phyloP scores from a whole-genome alignment of 2,888 invertebrate species.

The Tipula lateralis region DNA sequence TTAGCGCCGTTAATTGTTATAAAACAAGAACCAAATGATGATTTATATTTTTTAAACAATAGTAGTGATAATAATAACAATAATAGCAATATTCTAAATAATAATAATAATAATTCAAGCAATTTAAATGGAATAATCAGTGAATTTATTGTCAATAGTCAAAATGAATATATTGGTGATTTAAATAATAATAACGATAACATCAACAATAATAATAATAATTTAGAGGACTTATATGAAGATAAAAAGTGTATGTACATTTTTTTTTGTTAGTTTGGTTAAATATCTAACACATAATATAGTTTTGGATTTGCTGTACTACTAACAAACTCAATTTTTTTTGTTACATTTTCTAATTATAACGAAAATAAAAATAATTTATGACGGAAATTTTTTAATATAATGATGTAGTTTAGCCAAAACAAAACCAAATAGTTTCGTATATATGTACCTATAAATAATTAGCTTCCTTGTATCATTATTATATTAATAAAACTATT shows the following conservation, averaged over 20 bases:
- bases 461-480: slow-evolving; percentile 1
- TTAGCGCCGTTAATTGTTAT: slow-evolving; percentile 50
- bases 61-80: slow-evolving; percentile 31
- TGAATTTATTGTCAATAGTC: slow-evolving; percentile 6
- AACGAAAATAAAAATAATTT: slow-evolving; percentile 19
- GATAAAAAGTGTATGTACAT: slow-evolving; percentile 35
- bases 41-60: slow-evolving; percentile 35
- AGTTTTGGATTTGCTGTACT: neutral
- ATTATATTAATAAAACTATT: neutral
- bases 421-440: neutral
- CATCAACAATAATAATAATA: slow-evolving; percentile 31
- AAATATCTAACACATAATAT: neutral
- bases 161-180: slow-evolving; percentile 31
- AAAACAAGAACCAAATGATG: slow-evolving; percentile 46
- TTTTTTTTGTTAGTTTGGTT: neutral
- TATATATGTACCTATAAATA: neutral
- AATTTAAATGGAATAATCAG: slow-evolving; percentile 26
- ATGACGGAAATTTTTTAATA: neutral
- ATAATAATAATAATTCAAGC: slow-evolving; percentile 26
- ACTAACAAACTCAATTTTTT: neutral
- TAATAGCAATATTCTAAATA: slow-evolving; percentile 28
- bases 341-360: neutral
- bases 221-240: slow-evolving; percentile 29
- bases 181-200: slow-evolving; percentile 33
- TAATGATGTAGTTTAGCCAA: slow-evolving; percentile 19